Evolutionary conservation across 2,797 vertebrate genomes (phyloP).

Genomic region (Alcedo atthis): DNA sequence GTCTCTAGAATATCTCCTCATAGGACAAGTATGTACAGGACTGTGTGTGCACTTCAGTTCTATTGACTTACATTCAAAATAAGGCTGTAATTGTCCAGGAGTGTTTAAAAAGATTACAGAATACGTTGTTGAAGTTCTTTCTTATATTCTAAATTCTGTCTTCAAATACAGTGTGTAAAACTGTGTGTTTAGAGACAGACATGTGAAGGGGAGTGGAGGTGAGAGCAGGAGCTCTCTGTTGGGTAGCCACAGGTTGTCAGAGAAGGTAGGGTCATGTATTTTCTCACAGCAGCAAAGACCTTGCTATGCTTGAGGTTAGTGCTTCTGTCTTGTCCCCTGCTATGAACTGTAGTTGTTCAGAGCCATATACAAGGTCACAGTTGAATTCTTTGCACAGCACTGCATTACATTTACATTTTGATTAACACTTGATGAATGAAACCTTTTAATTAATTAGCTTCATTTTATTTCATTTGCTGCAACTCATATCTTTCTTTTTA

Average conservation of each 20-base stretch:
- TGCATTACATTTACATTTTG: not conserved
- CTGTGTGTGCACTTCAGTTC: not conserved
- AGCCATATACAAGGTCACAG: not conserved
- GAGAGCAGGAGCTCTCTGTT: not conserved
- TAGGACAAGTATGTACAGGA: not conserved
- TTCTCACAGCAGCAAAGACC: not conserved
- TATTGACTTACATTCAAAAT: not conserved
- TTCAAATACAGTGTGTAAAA: not conserved
- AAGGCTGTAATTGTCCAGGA: not conserved
- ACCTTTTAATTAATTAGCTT: not conserved
- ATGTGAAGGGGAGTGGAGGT: not conserved
- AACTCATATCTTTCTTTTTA: not conserved
- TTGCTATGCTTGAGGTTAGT: not conserved
- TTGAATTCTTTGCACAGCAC: not conserved
- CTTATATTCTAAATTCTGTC: not conserved
- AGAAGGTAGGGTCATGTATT: not conserved
- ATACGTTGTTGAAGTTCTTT: not conserved
- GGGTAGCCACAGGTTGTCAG: not conserved
- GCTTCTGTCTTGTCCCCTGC: not conserved
- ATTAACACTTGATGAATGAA: not conserved
- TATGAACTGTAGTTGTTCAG: not conserved
- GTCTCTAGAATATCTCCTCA: conserved; percentile 13
- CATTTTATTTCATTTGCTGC: not conserved
- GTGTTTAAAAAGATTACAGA: conserved; percentile 18
- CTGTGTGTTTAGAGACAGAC: not conserved